These are phyloP conservation scores for Urophycis tenuis DNA, from an alignment of 2,797 vertebrate species.

Conservation along the genomic window DNA sequence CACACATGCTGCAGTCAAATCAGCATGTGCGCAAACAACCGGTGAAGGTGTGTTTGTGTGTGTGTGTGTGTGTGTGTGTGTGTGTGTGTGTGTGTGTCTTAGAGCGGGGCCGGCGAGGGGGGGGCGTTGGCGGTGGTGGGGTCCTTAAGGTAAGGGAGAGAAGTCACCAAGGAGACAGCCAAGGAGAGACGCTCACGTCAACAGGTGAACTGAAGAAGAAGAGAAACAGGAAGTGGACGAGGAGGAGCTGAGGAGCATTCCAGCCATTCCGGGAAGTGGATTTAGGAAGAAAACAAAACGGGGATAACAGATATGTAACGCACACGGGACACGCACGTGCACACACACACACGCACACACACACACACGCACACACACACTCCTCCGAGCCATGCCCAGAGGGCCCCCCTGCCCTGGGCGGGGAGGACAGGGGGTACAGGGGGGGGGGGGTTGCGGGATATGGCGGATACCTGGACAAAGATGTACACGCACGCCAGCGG, in stretches of 20 bases:
- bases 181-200: background rate
- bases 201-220: background rate
- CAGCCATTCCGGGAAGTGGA: background rate
- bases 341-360: background rate
- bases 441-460: background rate
- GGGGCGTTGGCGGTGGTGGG: constrained; percentile 39
- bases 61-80: constrained; percentile 18
- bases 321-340: background rate
- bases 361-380: background rate
- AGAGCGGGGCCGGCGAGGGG: constrained; percentile 14
- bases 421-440: background rate
- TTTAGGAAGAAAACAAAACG: background rate
- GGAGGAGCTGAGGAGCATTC: background rate
- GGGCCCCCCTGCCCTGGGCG: background rate
- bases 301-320: background rate
- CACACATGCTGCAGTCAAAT: background rate
- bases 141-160: background rate
- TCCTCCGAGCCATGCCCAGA: background rate
- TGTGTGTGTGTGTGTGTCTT: constrained; percentile 13
- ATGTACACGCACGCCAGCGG: constrained; percentile 81
- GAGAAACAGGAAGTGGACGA: background rate
- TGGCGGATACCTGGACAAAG: constrained; percentile 83
- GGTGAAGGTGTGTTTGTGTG: constrained; percentile 11
- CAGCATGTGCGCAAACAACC: background rate
- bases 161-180: background rate